Base-by-base conservation (phyloP, 2,888 invertebrate genomes). In the Sarcophaga caerulescens region DNA sequence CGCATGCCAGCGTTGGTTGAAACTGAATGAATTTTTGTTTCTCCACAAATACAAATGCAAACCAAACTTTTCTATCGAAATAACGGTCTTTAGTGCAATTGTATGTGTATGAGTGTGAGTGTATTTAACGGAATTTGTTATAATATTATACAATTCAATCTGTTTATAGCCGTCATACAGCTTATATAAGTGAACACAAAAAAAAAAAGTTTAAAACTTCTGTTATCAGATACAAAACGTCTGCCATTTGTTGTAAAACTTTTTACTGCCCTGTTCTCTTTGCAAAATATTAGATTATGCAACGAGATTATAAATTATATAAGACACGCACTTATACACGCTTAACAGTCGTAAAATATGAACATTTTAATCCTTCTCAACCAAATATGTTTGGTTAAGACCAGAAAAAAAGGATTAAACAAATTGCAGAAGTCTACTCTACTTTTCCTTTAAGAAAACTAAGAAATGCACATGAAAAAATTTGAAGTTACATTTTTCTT, bases 71-170 rank as follows among this genome's bases (percentile, higher is more conserved):
- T 44, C 65, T n/a, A 35, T 35, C 35, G 1, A 35, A 35, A 35
- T 35, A 35, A 35, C 2, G 10, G 35, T 35, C 35, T 35, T 10
- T 35, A 35, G 8, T 35, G 35, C 35, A 35, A 6, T 35, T 35
- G 35, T 35, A 14, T 44, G 1, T n/a, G n/a, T 66, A 44, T 11
- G 1, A 3, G n/a, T 44, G 65, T 65, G 44, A n/a, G 35, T 66
- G 25, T 25, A 63, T 23, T 2, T 66, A 35, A 73, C 6, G 52
- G 45, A 45, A 25, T 73, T 3, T 71, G 62, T 60, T 19, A n/a
- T 2, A 75, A 70, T 71, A 35, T 80, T 80, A 74, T 71, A 59
- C 47, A 74, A 85, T 78, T 69, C 69, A 77, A 85, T 81, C 68
- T 65, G 52, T 80, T 80, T 76, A 69, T 77, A 23, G 62, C 62